Base-by-base conservation (phyloP, 2,113 vertebrate genomes). In the Brachyistius frenatus region DNA sequence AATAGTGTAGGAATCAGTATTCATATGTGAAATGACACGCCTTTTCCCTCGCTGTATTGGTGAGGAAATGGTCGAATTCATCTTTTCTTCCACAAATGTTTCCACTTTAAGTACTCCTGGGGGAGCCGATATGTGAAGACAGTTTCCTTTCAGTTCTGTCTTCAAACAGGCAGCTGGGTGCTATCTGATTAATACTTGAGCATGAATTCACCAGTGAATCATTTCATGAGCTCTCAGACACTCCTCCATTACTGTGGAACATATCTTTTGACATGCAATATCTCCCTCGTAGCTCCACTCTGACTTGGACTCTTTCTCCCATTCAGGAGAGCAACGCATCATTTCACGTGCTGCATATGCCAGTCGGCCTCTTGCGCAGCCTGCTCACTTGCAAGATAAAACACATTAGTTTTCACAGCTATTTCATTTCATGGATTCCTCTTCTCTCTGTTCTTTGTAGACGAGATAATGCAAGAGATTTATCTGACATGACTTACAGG, bases 181-280 rank as follows among this genome's bases (percentile, higher is more conserved):
- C 68, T 73, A 88, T 88, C 80, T 88, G 92, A 91, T 89, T 89
- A 89, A 88, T 89, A 87, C 81, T 80, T 47, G 62, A 89, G 84
- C 80, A 80, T 49, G 66, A 89, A 88, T 86, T 86, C 83, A 66
- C 83, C 81, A 89, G 72, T 90, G 86, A 81, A 88, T 93, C 84
- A 90, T 75, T 88, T 86, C 75, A 70, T 75, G 76, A 85, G 88
- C 78, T 80, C 85, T 78, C 82, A 82, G 79, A 80, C 90, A 76
- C 76, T 89, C 77, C 75, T 91, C 86, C 56, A 84, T 92, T 91
- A 82, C 81, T 44, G 77, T 64, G 74, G 63, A 85, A 86, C 76
- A 86, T 82, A 80, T 89, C 89, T 85, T 91, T 81, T 91, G 88
- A 90, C 84, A 83, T 85, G 81, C 84, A 85, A 91, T 91, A 82